Evolutionary conservation across 1,140 invertebrate genomes (phyloP).

Genomic region (Drosophila watanabei): DNA sequence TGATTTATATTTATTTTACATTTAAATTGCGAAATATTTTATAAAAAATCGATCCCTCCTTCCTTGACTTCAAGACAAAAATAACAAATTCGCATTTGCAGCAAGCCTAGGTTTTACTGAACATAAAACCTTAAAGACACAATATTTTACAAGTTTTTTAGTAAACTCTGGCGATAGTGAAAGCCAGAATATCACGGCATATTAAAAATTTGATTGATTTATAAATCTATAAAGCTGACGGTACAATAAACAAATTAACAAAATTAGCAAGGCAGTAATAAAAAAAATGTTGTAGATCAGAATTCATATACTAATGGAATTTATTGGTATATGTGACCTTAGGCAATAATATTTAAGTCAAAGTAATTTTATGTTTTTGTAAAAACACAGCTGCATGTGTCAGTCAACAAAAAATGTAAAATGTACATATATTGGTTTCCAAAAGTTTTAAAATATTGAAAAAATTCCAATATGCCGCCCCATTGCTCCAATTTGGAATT

Average conservation of each 20-base stretch:
- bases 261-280: neutral
- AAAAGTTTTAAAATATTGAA: neutral
- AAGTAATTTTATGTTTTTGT: conserved; percentile 24
- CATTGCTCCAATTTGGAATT: conserved; percentile 39
- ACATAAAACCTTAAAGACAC: neutral
- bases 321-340: conserved; percentile 10
- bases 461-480: conserved; percentile 21
- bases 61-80: no score
- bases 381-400: conserved; percentile 48
- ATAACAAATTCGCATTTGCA: no score
- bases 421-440: neutral
- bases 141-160: neutral
- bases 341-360: conserved; percentile 15
- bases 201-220: neutral
- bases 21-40: no score
- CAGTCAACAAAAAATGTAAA: conserved; percentile 50
- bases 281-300: neutral
- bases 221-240: neutral
- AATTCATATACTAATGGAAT: neutral
- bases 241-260: neutral
- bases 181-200: no score
- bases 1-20: no score
- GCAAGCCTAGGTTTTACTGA: no score
- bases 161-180: neutral
- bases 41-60: no score